These are phyloP conservation scores for Papilio xuthus DNA, from an alignment of 1,140 invertebrate species.

Conservation along the genomic window DNA sequence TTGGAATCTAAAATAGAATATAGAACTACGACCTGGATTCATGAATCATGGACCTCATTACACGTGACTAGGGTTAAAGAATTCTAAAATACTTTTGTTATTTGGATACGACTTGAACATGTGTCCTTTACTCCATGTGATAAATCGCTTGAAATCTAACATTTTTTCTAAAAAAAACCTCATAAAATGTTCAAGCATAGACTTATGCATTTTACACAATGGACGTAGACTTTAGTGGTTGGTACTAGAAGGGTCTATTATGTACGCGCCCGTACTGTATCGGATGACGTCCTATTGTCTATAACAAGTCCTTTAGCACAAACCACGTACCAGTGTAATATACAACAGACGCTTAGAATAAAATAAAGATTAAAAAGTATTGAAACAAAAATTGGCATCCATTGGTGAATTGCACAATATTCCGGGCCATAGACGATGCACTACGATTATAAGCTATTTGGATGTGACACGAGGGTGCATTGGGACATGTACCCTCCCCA, in stretches of 20 bases:
- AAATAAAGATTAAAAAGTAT: background rate
- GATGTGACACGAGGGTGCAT: slow-evolving; percentile 73
- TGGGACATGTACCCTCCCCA: slow-evolving; percentile 63
- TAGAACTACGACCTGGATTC: too few relatives aligned
- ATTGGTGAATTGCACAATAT: slow-evolving; percentile 42
- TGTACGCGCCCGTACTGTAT: slow-evolving; percentile 55
- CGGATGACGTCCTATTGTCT: slow-evolving; percentile 70
- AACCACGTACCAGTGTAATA: slow-evolving; percentile 46
- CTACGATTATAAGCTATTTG: slow-evolving; percentile 75
- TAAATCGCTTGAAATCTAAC: too few relatives aligned
- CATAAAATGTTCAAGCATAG: background rate
- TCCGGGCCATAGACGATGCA: slow-evolving; percentile 52
- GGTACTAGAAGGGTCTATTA: slow-evolving; percentile 28
- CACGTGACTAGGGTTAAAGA: too few relatives aligned
- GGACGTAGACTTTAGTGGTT: slow-evolving; percentile 19
- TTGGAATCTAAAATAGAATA: too few relatives aligned
- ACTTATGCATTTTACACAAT: slow-evolving; percentile 16
- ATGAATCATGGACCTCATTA: too few relatives aligned
- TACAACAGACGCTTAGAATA: slow-evolving; percentile 42
- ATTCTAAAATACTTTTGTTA: too few relatives aligned
- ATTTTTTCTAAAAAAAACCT: background rate
- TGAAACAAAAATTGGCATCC: slow-evolving; percentile 24
- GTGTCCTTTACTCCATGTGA: too few relatives aligned
- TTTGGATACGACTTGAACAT: too few relatives aligned
- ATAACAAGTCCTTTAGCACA: slow-evolving; percentile 62